These are phyloP conservation scores for Neotoma lepida DNA, from an alignment of 2,113 vertebrate species.

Conservation along the genomic window DNA sequence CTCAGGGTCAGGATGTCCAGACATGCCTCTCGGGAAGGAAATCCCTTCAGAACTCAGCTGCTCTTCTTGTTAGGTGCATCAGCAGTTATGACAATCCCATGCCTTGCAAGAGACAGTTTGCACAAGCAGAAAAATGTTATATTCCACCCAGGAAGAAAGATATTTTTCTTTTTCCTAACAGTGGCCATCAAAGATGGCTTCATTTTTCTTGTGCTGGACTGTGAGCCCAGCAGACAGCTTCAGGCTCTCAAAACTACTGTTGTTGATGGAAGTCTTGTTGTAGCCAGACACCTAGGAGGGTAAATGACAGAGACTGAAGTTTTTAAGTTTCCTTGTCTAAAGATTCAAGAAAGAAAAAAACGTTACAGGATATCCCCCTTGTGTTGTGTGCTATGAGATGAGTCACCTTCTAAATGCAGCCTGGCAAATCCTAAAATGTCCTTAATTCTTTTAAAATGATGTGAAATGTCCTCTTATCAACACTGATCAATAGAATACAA, in stretches of 20 bases:
- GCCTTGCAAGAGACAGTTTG: not conserved
- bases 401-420: conserved; percentile 20
- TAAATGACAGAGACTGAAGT: not conserved
- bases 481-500: conserved; percentile 35
- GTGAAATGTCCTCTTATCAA: conserved; percentile 47
- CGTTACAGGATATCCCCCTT: not conserved
- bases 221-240: conserved; percentile 6
- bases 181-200: conserved; percentile 43
- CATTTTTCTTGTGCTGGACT: conserved; percentile 2
- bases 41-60: not conserved
- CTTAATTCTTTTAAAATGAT: conserved; percentile 62
- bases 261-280: not conserved
- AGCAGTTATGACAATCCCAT: not conserved
- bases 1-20: not conserved
- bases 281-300: not conserved
- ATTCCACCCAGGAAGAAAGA: not conserved
- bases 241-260: not conserved
- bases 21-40: conserved; percentile 51
- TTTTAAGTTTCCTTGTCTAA: not conserved
- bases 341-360: conserved; percentile 29
- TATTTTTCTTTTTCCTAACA: not conserved
- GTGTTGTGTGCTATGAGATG: not conserved
- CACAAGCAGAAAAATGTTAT: conserved; percentile 28
- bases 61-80: not conserved
- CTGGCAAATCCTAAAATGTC: conserved; percentile 53